Percentiles rank a stretch among this genome's conserved stretches.
Conservation (phyloP, 1,140 invertebrate species). For the Eueides isabella region DNA sequence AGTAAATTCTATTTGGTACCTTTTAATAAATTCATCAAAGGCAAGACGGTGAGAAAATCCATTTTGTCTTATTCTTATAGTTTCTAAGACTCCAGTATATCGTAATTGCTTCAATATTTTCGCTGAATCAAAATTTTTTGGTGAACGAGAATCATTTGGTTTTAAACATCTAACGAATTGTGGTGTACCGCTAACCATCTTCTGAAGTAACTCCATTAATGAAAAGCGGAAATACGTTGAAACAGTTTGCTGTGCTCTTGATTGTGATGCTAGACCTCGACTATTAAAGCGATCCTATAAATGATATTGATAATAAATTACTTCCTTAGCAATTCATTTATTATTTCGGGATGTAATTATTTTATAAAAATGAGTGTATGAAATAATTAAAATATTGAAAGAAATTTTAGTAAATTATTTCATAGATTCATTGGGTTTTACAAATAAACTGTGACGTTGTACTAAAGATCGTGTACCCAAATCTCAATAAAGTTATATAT, state of each 20-base stretch:
- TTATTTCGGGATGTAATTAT: no score
- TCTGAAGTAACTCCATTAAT: constrained; percentile 92
- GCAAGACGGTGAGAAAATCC: constrained; percentile 91
- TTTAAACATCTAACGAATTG: constrained; percentile 94
- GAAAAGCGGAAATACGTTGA: constrained; percentile 93
- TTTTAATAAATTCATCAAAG: constrained; percentile 91
- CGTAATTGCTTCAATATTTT: constrained; percentile 90
- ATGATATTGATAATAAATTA: constrained; percentile 12
- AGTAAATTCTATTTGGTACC: constrained; percentile 84
- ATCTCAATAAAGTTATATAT: no score
- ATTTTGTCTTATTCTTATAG: constrained; percentile 90
- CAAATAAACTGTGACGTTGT: not conserved
- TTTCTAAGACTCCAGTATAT: constrained; percentile 92
- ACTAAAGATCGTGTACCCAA: no score
- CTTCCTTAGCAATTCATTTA: not conserved
- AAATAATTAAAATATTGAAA: no score
- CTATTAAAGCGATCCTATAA: constrained; percentile 81
- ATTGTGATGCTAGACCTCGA: constrained; percentile 89
- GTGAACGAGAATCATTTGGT: constrained; percentile 89
- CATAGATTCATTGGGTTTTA: no score
- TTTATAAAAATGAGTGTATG: no score
- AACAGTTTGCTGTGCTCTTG: constrained; percentile 91
- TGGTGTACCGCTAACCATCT: constrained; percentile 90
- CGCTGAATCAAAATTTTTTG: constrained; percentile 87
- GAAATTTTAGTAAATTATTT: no score